Base-by-base conservation (phyloP, 1,140 invertebrate genomes). In the Drosophila sechellia region DNA sequence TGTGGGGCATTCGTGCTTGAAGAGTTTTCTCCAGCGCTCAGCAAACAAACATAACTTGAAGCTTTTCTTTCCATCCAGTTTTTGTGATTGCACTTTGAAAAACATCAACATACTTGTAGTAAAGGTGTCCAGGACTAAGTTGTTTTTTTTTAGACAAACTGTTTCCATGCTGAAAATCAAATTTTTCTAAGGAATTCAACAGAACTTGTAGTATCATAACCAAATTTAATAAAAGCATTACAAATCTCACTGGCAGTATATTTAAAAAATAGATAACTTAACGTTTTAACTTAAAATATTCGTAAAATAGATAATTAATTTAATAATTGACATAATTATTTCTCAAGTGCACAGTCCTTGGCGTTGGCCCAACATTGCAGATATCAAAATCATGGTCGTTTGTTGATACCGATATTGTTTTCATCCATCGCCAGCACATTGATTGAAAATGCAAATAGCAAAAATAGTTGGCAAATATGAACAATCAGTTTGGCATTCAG, bases 1-100 rank as follows among this genome's bases (percentile, higher is more conserved):
- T 87, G 75, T 73, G 61, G 75, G 84, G 75, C 83, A 81, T 83
- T 86, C 83, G 83, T 86, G 83, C 83, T 83, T 86, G 84, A 86
- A 86, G 86, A 86, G 79, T 72, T 87, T 77, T 83, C 75, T 69
- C n/a, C 15, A 48, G 50, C 43, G 40, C 68, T 70, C 35, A 35
- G 52, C 64, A 71, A 70, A 57, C 68, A 86, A 87, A 81, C 83
- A 86, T 86, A 87, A 87, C 83, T 87, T 56, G 55, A 63, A 83
- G 70, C 54, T 76, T 68, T 69, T 68, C 60, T 66, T 66, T 63
- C 70, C 57, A 49, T 73, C 27, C 31, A 40, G 31, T 48, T 58
- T 50, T 59, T 58, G 10, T 22, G 31, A 25, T n/a, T 40, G 50
- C 64, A 68, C 59, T 34, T 42, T 15, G 17, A 3, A 25, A 63